Base-by-base conservation (phyloP, 2,113 vertebrate genomes). In the Danionella cerebrum region DNA sequence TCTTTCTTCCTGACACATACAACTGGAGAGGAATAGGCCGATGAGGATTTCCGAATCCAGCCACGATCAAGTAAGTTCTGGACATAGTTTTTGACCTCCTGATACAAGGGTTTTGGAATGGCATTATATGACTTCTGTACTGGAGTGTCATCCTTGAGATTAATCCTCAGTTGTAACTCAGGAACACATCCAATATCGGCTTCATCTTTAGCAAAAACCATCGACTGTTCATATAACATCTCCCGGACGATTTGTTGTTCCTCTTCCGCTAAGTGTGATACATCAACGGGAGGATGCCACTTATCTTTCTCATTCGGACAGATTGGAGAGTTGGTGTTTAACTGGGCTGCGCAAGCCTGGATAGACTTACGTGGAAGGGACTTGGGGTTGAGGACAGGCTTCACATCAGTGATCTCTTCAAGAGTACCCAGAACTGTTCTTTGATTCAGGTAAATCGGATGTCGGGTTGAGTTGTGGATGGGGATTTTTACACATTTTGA, bases 401-500 rank as follows among this genome's bases (percentile, higher is more conserved):
- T 41, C 13, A 41, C 12, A 14, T 44, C 24, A 6, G 7, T 11
- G 11, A 52, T 8, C 5, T 62, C 55, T 33, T 50, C 47, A 1
- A 71, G 38, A 6, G 29, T 55, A 1, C 69, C 27, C 4, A 65
- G 19, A 24, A 25, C n/a, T 1, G 38, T 71, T 65, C 69, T 54
- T n/a, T 45, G 38, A 1, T 36, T 3, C 4, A 70, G 36, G 21
- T 70, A 70, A n/a, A 54, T 36, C 2, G 18, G 8, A 29, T 71
- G 69, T 25, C 19, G 6, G 3, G 69, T 71, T 3, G 8, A 1
- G 10, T 71, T 71, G 18, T 65, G 69, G 5, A 55, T 9, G 0
- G 59, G 59, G 8, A 65, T 64, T 35, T 65, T 64, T 1, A 65
- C 14, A 11, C 1, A n/a, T 45, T 65, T 65, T 54, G 50, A 16